Evolutionary conservation across 2,113 vertebrate species (phyloP).

Genomic region (Lethenteron camtschaticum): DNA sequence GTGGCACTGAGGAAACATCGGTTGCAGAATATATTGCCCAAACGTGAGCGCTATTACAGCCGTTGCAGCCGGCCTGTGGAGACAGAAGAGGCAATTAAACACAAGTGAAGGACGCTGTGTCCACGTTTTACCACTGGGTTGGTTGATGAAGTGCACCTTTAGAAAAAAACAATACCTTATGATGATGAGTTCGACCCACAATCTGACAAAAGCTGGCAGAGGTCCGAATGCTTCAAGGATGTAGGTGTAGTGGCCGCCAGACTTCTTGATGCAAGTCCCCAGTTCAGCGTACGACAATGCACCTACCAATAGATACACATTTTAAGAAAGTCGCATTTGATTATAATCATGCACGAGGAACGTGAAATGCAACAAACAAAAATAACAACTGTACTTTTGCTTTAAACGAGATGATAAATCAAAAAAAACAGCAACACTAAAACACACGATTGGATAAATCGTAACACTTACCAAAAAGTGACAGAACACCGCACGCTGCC

Average conservation of each 20-base stretch:
- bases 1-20: constrained; percentile 72
- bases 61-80: constrained; percentile 47
- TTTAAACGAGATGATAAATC: not conserved
- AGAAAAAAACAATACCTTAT: constrained; percentile 36
- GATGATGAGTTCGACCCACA: constrained; percentile 68
- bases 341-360: not conserved
- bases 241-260: constrained; percentile 84
- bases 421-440: not conserved
- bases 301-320: constrained; percentile 25
- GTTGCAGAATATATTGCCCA: constrained; percentile 75
- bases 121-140: too few relatives aligned
- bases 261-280: constrained; percentile 80
- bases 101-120: not conserved
- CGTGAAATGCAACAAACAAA: not conserved
- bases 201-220: constrained; percentile 52
- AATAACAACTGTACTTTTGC: not conserved
- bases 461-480: constrained; percentile 35
- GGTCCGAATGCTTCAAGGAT: constrained; percentile 82
- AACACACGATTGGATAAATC: not conserved
- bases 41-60: constrained; percentile 82
- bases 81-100: too few relatives aligned
- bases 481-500: constrained; percentile 41
- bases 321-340: not conserved
- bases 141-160: too few relatives aligned
- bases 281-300: constrained; percentile 76